These are phyloP conservation scores for Passer domesticus DNA, from an alignment of 2,113 vertebrate species.

Conservation along the genomic window DNA sequence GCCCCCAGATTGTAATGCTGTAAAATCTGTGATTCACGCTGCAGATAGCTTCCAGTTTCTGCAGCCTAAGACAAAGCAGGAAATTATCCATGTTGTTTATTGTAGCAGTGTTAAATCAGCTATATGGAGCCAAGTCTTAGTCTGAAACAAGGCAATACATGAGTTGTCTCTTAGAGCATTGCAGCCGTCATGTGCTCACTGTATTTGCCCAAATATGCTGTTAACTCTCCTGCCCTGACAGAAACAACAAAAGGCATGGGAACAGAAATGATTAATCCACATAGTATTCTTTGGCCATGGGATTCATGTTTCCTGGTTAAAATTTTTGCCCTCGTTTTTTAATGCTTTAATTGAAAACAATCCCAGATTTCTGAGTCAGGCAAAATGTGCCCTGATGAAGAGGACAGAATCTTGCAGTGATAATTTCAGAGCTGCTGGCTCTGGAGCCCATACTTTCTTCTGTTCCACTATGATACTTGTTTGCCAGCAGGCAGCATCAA, in stretches of 20 bases:
- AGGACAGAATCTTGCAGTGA: neutral
- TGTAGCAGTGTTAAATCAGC: neutral
- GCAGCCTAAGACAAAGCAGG: conserved; percentile 20
- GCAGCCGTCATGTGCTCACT: neutral
- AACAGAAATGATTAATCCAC: neutral
- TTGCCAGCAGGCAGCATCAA: neutral
- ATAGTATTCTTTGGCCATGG: neutral
- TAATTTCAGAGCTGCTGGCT: neutral
- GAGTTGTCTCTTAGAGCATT: neutral
- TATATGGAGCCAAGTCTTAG: neutral
- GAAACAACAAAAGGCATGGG: neutral
- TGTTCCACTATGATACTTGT: neutral
- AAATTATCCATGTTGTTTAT: neutral
- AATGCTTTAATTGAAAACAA: neutral
- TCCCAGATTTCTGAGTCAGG: neutral
- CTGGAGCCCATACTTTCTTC: neutral
- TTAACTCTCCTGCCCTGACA: neutral
- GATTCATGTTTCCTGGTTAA: neutral
- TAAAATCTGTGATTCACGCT: neutral
- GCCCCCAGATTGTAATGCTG: neutral
- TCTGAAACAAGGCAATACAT: neutral
- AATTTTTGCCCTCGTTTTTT: neutral
- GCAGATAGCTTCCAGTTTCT: conserved; percentile 14
- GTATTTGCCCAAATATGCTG: neutral
- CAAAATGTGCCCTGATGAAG: neutral